Evolutionary conservation across 2,797 vertebrate species (phyloP).

Genomic region (Enteromius viviparus): DNA sequence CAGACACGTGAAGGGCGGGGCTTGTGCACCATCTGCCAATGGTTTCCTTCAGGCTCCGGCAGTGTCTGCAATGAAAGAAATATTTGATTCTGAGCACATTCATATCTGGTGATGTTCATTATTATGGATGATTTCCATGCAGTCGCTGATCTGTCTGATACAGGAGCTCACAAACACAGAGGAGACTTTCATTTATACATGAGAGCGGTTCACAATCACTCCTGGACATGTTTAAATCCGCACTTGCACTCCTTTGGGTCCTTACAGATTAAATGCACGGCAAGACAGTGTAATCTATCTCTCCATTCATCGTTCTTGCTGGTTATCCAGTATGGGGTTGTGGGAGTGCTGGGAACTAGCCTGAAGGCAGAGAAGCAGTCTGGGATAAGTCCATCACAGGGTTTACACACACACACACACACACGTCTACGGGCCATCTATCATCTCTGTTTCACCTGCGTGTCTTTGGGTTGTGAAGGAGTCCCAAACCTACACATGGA

Average conservation of each 20-base stretch:
- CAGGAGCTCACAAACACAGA: not conserved
- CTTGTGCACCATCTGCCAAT: not conserved
- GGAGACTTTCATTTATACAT: not conserved
- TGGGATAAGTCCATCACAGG: not conserved
- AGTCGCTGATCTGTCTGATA: not conserved
- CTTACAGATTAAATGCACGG: not conserved
- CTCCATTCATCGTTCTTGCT: not conserved
- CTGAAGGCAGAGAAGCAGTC: not conserved
- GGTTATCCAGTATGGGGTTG: not conserved
- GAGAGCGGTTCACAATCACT: not conserved
- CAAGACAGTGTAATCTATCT: not conserved
- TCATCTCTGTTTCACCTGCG: not conserved
- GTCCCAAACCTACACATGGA: not conserved
- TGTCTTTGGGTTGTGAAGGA: not conserved
- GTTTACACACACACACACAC: not conserved
- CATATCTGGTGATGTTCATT: not conserved
- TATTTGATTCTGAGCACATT: slow-evolving; percentile 17
- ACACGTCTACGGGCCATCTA: not conserved
- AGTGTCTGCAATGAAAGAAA: slow-evolving; percentile 1
- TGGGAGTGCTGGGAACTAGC: not conserved
- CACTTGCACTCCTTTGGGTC: not conserved
- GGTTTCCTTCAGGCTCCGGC: not conserved
- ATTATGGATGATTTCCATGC: slow-evolving; percentile 1
- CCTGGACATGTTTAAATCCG: not conserved
- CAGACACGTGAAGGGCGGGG: not conserved